Base-by-base conservation (phyloP, 2,888 invertebrate species). In the Pedicia rivosa region DNA sequence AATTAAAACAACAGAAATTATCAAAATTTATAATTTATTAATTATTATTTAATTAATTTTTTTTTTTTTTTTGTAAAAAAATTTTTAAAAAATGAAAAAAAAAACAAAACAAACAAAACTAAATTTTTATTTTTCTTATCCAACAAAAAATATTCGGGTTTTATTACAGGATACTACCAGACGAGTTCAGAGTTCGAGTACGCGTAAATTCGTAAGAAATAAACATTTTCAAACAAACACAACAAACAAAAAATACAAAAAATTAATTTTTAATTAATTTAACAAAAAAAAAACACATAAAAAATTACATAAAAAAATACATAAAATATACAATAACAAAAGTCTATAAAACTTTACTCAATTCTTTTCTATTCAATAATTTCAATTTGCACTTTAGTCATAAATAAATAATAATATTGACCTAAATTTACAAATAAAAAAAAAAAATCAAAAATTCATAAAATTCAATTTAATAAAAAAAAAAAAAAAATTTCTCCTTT, bases 161-260 rank as follows among this genome's bases (percentile, higher is more conserved):
- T 60, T 61, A 56, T 61, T 62, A 54, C 61, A 61, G 61, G 61
- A 55, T 68, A 70, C 72, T 81, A 66, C 73, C 74, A 65, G 77
- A 79, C 67, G 76, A 76, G 72, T 82, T 77, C 76, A 74, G 74
- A 73, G 76, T 78, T 70, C 79, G 78, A 72, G 77, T 80, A 70
- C 76, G 79, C 74, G 71, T 80, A 64, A 79, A 76, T 68, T 75
- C 80, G 81, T 82, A 81, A 81, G 81, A 67, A 17, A 42, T 42
- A 40, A 26, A 35, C 14, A 44, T 38, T 36, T 40, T 42, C 37
- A 29, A 39, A 35, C 14, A 30, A 16, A 30, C n/a, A 36, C n/a
- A 22, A 36, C 17, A 30, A 15, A 13, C 9, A 13, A 29, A 15
- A 12, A 13, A 12, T 15, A 2, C 13, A 9, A 32, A 32, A 17